A percentile compares a stretch with the other conserved stretches of the same genome.
Conservation (phyloP, 1,140 invertebrate species). For the Dinothrombium tinctorium region DNA sequence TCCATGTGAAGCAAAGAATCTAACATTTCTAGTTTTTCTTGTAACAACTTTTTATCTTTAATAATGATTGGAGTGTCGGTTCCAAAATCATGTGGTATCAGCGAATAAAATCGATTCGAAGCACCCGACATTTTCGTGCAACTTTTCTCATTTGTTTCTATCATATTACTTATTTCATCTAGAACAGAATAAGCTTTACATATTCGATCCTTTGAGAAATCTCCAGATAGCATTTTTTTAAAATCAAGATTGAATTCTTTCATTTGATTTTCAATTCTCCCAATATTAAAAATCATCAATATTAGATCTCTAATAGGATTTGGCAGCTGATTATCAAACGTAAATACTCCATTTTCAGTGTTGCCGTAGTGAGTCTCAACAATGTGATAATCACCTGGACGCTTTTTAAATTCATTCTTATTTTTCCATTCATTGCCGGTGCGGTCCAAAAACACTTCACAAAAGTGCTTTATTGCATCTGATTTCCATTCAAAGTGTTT, state of each 20-base stretch:
- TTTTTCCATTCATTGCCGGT: conserved; percentile 53
- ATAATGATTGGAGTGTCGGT: conserved; percentile 55
- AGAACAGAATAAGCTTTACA: conserved; percentile 57
- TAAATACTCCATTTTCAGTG: conserved; percentile 5
- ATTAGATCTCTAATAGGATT: conserved; percentile 57
- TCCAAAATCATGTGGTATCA: conserved; percentile 86
- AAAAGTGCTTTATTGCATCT: conserved; percentile 39
- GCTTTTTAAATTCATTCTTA: conserved; percentile 45
- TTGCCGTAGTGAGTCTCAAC: conserved; percentile 60
- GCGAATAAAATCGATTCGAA: conserved; percentile 75
- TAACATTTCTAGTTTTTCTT: conserved; percentile 70
- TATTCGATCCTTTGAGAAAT: conserved; percentile 75
- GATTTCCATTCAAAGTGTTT: conserved; percentile 30
- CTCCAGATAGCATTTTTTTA: conserved; percentile 92
- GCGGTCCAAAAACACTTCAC: conserved; percentile 49
- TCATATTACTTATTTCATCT: conserved; percentile 41
- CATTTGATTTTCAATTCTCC: conserved; percentile 73
- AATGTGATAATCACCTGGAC: conserved; percentile 56
- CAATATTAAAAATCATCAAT: conserved; percentile 65
- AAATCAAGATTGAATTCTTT: conserved; percentile 85
- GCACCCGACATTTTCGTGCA: conserved; percentile 46
- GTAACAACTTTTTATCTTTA: conserved; percentile 44
- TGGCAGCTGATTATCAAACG: conserved; percentile 29
- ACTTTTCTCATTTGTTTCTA: conserved; percentile 17
- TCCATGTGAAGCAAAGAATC: conserved; percentile 81